Percentiles rank a stretch among this genome's conserved stretches.
Conservation (phyloP, 1,140 invertebrate species). For the Rhagoletis zephyria region DNA sequence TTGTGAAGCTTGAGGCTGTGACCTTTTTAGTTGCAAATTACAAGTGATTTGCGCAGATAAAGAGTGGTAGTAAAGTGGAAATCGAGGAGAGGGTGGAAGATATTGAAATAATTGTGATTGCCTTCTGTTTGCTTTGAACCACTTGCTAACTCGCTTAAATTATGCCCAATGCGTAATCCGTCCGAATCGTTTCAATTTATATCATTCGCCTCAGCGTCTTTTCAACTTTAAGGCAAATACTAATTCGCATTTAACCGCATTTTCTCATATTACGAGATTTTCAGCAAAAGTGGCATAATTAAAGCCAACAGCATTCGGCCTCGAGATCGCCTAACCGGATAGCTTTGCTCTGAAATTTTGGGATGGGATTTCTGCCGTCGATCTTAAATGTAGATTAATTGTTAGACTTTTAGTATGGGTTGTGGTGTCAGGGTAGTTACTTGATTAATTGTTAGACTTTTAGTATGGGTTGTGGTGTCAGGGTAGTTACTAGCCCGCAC, state of each 20-base stretch:
- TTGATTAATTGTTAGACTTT: too few species aligned
- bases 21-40: background rate
- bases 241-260: constrained; percentile 11
- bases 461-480: too few species aligned
- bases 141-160: background rate
- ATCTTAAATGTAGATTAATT: too few species aligned
- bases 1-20: background rate
- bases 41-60: background rate
- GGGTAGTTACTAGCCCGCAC: too few species aligned
- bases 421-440: too few species aligned
- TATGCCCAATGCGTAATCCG: background rate
- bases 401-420: too few species aligned
- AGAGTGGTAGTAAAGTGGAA: background rate
- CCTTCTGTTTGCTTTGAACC: background rate
- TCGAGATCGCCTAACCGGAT: too few species aligned
- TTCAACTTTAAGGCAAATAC: constrained; percentile 28
- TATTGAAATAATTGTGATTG: constrained; percentile 9
- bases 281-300: background rate
- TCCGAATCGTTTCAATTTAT: constrained; percentile 41
- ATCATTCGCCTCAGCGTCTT: constrained; percentile 18
- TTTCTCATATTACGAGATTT: background rate
- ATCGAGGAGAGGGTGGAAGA: background rate
- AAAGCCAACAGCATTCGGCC: too few species aligned
- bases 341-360: too few species aligned
- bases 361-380: too few species aligned